Evolutionary conservation across 2,113 vertebrate genomes (phyloP), one percentile per base, ranked within the genome.

Genomic region (Trogon surrucura): DNA sequence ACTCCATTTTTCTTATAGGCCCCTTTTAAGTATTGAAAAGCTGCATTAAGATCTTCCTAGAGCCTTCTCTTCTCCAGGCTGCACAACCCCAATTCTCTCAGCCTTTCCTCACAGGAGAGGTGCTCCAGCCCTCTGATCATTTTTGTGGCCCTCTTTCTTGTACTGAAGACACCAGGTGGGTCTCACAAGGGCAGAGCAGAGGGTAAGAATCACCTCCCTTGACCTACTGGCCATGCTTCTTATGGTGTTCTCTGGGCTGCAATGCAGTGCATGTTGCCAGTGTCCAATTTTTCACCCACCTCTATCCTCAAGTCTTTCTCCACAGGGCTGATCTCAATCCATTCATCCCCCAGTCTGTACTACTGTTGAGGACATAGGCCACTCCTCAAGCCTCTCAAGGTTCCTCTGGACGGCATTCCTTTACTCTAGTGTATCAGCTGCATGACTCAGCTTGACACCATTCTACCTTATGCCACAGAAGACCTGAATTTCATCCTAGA

Each of bases 231-330:
- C 15, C 26, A 36, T 0, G 0, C 18, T 72, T 21, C 34, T 79
- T 53, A 16, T 25, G 11, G 47, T 30, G 67, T 8, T 10, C 20
- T 56, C 26, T 53, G 34, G 47, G 8, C 54, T 74, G 54, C 3
- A 1, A 41, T 41, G 8, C 8, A 70, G 56, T 0, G 0, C 29
- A 13, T 3, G 32, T 4, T 73, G 38, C 4, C 1, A 0, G 36
- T 23, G 38, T 36, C 18, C 47, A 36, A 3, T 9, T 73, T 71
- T 60, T 88, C 30, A 67, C 4, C 4, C 26, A 32, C 17, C 10
- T 2, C 4, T 61, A 22, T 6, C 10, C 12, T 3, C 2, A 56
- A 23, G 15, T 36, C 23, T 9, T 74, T 60, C 72, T 20, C 5
- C 0, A 2, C 21, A 48, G 25, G 29, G n/a, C 20, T 71, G 29